These are phyloP conservation scores for Drosophila prostipennis DNA, from an alignment of 2,888 invertebrate genomes.

Conservation along the genomic window DNA sequence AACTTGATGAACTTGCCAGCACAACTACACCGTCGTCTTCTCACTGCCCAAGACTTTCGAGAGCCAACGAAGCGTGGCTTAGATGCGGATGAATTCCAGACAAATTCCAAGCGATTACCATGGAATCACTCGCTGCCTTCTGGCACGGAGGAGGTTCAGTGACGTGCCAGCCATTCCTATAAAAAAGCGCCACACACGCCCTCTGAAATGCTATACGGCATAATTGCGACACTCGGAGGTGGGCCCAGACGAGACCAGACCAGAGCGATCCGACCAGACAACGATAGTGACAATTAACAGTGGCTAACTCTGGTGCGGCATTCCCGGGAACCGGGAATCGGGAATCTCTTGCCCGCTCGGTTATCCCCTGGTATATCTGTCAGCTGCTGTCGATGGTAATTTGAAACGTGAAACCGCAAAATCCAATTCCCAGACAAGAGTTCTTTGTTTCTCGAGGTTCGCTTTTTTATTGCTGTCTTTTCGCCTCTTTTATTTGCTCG, in stretches of 20 bases:
- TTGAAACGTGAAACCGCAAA: slow-evolving; percentile 79
- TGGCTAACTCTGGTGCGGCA: slow-evolving; percentile 63
- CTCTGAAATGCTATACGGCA: slow-evolving; percentile 60
- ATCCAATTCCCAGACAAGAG: slow-evolving; percentile 77
- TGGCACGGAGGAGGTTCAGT: slow-evolving; percentile 18
- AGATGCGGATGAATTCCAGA: slow-evolving; percentile 33
- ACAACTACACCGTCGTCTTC: not conserved
- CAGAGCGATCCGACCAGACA: slow-evolving; percentile 38
- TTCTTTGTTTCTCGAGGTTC: slow-evolving; percentile 40
- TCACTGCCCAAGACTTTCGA: slow-evolving; percentile 2
- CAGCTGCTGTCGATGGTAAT: slow-evolving; percentile 78
- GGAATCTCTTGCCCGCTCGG: slow-evolving; percentile 8
- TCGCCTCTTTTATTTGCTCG: slow-evolving; percentile 34
- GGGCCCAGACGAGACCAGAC: slow-evolving; percentile 10
- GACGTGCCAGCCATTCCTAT: slow-evolving; percentile 8
- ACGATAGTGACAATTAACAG: slow-evolving; percentile 78
- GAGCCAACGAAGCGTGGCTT: slow-evolving; percentile 64
- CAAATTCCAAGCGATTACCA: slow-evolving; percentile 62
- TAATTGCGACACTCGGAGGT: slow-evolving; percentile 57
- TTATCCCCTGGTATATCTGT: slow-evolving; percentile 35
- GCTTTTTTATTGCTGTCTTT: slow-evolving; percentile 49
- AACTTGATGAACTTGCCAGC: slow-evolving; percentile 66
- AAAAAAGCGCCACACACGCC: slow-evolving; percentile 46
- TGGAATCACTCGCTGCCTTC: slow-evolving; percentile 54
- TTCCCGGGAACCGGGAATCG: not conserved